These are phyloP conservation scores for Acridotheres tristis DNA, from an alignment of 2,797 vertebrate species.

Conservation along the genomic window DNA sequence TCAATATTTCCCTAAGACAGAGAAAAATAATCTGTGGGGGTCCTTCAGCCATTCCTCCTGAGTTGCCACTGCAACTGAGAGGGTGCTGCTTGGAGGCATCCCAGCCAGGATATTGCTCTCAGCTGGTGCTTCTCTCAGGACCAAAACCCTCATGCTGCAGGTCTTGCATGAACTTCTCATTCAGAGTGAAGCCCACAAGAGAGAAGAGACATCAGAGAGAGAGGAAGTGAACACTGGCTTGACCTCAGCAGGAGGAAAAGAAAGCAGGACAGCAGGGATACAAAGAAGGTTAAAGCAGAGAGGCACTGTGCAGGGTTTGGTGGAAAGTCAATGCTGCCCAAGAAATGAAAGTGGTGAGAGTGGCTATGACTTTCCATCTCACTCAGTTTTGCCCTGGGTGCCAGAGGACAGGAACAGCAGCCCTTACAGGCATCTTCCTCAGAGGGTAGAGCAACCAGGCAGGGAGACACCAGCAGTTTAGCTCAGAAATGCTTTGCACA, in stretches of 20 bases:
- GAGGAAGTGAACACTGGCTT: neutral
- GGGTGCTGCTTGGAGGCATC: neutral
- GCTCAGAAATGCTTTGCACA: neutral
- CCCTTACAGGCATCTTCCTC: conserved; percentile 46
- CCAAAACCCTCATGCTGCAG: neutral
- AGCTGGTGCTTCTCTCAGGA: neutral
- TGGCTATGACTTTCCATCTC: neutral
- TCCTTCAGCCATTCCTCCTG: neutral
- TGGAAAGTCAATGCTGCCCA: neutral
- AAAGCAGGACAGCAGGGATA: neutral
- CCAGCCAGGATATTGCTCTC: neutral
- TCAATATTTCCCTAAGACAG: conserved; percentile 76
- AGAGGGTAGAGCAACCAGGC: neutral
- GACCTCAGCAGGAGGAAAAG: neutral
- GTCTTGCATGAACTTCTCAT: neutral
- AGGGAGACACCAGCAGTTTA: neutral
- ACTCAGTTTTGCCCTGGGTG: neutral
- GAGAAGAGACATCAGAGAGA: neutral
- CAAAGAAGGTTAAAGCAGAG: neutral
- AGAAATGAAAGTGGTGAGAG: neutral
- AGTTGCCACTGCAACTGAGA: neutral
- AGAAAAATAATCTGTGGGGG: neutral
- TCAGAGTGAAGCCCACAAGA: neutral
- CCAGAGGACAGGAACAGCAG: neutral
- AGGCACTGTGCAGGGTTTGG: neutral